Evolutionary conservation across 2,797 vertebrate species (phyloP).

Genomic region (Phaenicophaeus curvirostris): DNA sequence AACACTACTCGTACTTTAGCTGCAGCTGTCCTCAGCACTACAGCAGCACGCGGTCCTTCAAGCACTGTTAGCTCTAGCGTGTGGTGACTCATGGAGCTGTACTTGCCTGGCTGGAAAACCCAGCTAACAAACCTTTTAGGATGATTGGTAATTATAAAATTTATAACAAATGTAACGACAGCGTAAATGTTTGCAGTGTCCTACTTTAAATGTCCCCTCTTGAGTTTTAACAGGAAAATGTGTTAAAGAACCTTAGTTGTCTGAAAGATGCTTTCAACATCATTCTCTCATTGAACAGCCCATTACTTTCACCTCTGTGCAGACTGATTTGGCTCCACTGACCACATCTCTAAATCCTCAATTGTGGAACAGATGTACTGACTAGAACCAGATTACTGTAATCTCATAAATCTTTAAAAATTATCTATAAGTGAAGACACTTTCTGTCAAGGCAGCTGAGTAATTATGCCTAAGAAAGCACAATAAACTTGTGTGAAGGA

Average conservation of each 20-base stretch:
- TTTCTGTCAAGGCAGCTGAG: background rate
- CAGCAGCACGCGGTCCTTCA: background rate
- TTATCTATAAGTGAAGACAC: background rate
- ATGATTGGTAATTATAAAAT: background rate
- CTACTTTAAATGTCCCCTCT: background rate
- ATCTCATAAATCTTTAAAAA: background rate
- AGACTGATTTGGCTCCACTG: background rate
- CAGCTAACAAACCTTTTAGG: background rate
- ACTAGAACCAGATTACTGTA: background rate
- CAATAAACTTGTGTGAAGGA: background rate
- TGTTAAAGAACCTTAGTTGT: background rate
- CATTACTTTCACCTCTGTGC: background rate
- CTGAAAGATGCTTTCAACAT: background rate
- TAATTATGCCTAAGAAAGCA: background rate
- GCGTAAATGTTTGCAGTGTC: background rate
- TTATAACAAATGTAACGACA: too few species aligned
- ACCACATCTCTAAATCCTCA: background rate
- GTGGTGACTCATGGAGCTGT: background rate
- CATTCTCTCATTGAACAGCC: background rate
- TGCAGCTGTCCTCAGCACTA: background rate
- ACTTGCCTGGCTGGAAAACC: background rate
- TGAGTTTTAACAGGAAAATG: background rate
- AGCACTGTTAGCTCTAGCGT: background rate
- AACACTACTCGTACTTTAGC: rapidly evolving
- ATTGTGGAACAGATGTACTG: background rate